These are phyloP conservation scores for Arbacia lixula DNA, from an alignment of 53 echinoderm and acorn worm species.

Conservation along the genomic window DNA sequence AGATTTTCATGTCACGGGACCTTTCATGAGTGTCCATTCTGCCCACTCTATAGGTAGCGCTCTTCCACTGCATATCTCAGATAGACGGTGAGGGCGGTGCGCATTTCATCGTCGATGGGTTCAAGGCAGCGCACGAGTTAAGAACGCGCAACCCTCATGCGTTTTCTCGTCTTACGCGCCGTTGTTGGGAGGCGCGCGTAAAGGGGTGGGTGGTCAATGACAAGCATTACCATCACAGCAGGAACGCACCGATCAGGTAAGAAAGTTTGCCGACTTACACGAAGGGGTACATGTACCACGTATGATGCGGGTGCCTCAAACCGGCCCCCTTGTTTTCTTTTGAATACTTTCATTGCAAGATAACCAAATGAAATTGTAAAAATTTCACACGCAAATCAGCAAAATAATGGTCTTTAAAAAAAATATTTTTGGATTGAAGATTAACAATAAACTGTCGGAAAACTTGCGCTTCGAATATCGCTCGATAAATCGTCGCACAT, in stretches of 20 bases:
- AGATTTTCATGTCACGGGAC: too few species aligned
- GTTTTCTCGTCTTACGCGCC: constrained; percentile 57
- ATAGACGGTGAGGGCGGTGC: constrained; percentile 79
- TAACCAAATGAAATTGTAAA: too few species aligned
- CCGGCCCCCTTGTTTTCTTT: background rate
- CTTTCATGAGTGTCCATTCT: too few species aligned
- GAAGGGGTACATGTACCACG: background rate
- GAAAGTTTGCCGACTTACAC: background rate
- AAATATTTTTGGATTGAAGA: too few species aligned
- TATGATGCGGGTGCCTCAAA: background rate
- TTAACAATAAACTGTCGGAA: too few species aligned
- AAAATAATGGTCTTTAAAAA: too few species aligned
- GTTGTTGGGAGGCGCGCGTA: constrained; percentile 32
- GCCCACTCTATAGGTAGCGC: constrained; percentile 31
- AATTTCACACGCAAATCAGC: too few species aligned
- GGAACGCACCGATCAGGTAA: constrained; percentile 20
- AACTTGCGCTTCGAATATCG: too few species aligned
- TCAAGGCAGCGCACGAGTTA: constrained; percentile 70
- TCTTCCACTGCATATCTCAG: constrained; percentile 84
- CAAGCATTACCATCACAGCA: constrained; percentile 32
- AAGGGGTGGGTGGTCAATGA: constrained; percentile 43
- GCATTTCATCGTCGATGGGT: constrained; percentile 79
- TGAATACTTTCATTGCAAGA: background rate
- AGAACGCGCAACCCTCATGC: constrained; percentile 69
- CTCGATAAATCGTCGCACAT: too few species aligned